phyloP scores from a whole-genome alignment of 2,113 vertebrate genomes.

The Xyrauchen texanus region DNA sequence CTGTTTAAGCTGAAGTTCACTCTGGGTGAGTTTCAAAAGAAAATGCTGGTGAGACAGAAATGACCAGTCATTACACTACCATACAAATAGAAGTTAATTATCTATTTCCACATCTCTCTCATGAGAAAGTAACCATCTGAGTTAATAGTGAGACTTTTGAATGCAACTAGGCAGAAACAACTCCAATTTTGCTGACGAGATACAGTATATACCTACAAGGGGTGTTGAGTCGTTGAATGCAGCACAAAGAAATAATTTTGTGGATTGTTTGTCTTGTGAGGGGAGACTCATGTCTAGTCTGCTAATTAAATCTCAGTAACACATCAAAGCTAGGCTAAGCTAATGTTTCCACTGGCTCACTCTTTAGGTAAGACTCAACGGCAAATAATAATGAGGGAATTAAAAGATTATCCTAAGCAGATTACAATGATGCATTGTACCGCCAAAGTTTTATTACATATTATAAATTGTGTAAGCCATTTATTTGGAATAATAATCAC shows the following conservation, averaged over 20 bases:
- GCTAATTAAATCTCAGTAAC: conserved; percentile 63
- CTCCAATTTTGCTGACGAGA: no score
- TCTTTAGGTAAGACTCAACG: conserved; percentile 19
- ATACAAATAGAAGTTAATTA: no score
- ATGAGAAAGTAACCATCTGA: no score
- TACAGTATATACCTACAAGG: no score
- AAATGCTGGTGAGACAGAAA: conserved; percentile 74
- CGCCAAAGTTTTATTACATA: conserved; percentile 35
- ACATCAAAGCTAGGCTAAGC: conserved; percentile 27
- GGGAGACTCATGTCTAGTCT: conserved; percentile 56
- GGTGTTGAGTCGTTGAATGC: background rate
- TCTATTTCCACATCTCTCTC: no score
- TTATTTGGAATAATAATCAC: conserved; percentile 22
- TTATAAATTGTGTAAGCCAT: conserved; percentile 42
- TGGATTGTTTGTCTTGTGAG: conserved; percentile 57
- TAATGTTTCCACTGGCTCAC: conserved; percentile 42
- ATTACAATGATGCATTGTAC: conserved; percentile 48
- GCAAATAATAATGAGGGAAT: conserved; percentile 49
- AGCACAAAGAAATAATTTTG: conserved; percentile 42
- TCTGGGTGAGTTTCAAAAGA: conserved; percentile 66
- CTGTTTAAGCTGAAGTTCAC: conserved; percentile 75
- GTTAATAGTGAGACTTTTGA: no score
- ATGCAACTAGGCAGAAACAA: no score
- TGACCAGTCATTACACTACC: background rate
- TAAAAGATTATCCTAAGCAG: conserved; percentile 53